Evolutionary conservation across 2,888 invertebrate genomes (phyloP).

Genomic region (Beris chalybata): DNA sequence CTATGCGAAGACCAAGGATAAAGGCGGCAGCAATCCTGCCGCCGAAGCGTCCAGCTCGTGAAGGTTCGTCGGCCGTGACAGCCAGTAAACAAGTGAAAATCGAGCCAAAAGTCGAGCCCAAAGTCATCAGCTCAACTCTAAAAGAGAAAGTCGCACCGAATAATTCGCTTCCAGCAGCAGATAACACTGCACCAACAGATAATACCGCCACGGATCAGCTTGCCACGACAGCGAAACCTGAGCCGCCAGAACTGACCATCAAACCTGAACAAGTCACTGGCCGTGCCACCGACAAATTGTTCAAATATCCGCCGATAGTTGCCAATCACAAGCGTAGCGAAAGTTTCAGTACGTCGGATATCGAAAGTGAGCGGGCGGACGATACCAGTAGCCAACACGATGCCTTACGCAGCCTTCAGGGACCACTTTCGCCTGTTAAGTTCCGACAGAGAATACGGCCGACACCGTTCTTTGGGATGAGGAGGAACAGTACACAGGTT

Average conservation of each 20-base stretch:
- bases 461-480: slow-evolving; percentile 66
- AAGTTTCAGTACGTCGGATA: slow-evolving; percentile 9
- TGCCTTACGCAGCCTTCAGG: background rate
- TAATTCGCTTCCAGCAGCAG: background rate
- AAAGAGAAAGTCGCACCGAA: slow-evolving; percentile 14
- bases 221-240: background rate
- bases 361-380: background rate
- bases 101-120: background rate
- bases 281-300: slow-evolving; percentile 40
- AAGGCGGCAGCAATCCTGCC: slow-evolving; percentile 73
- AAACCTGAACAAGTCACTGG: slow-evolving; percentile 18
- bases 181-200: background rate
- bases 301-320: slow-evolving; percentile 46
- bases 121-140: background rate
- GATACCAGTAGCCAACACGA: background rate
- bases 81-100: slow-evolving; percentile 6
- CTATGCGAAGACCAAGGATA: slow-evolving; percentile 70
- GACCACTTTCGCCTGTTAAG: slow-evolving; percentile 54
- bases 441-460: slow-evolving; percentile 70
- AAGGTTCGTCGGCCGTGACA: background rate
- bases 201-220: background rate
- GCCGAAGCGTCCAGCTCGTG: slow-evolving; percentile 16
- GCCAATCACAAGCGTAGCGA: slow-evolving; percentile 13
- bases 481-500: slow-evolving; percentile 68
- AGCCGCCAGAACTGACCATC: background rate